phyloP scores from a whole-genome alignment of 2,113 vertebrate species.

The Oenanthe oenanthe region DNA sequence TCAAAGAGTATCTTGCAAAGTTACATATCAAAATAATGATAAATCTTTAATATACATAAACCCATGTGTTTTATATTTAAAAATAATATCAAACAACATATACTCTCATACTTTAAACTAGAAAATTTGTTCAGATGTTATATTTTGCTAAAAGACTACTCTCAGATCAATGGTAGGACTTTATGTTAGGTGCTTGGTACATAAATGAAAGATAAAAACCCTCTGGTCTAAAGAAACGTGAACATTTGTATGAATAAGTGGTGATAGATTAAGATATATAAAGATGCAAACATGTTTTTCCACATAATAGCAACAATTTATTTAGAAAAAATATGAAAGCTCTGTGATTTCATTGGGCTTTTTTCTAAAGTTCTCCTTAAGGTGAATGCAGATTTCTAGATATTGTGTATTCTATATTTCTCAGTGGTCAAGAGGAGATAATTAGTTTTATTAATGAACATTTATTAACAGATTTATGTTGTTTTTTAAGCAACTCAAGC shows the following conservation, averaged over 20 bases:
- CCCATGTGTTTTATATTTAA: fast-evolving
- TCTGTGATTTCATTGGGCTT: not conserved
- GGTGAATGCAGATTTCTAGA: not conserved
- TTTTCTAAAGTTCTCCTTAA: not conserved
- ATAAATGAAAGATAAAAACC: not conserved
- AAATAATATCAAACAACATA: not conserved
- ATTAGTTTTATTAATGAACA: not conserved
- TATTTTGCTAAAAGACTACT: not conserved
- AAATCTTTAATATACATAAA: not conserved
- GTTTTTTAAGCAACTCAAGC: not conserved
- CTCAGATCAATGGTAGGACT: not conserved
- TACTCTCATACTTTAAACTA: not conserved
- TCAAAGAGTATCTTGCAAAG: not conserved
- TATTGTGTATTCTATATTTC: not conserved
- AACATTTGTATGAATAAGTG: not conserved
- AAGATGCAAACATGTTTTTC: not conserved
- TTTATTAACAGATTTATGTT: constrained; percentile 2
- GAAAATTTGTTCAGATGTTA: not conserved
- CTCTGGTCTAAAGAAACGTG: not conserved
- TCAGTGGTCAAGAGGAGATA: not conserved
- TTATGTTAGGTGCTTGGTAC: not conserved
- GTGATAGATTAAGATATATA: not conserved
- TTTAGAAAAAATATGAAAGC: not conserved
- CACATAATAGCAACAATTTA: not conserved
- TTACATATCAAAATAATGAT: not conserved